Evolutionary conservation across 1,140 invertebrate genomes (phyloP).

Genomic region (Agrypnia vestita): DNA sequence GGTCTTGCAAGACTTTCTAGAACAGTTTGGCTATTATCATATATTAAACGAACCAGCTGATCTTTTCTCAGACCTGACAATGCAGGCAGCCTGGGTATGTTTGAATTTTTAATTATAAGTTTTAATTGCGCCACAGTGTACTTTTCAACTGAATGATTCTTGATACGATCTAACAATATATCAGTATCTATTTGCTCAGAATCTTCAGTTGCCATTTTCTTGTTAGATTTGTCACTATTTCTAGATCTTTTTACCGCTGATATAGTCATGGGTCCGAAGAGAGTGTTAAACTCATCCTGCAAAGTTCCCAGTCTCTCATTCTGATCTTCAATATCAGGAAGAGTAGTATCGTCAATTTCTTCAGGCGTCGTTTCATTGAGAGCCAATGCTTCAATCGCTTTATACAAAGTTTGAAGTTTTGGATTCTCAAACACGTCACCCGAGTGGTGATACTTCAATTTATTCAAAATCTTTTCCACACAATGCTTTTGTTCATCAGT

Average conservation of each 20-base stretch:
- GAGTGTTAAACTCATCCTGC: constrained; percentile 18
- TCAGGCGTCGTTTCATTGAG: constrained; percentile 40
- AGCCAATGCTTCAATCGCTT: constrained; percentile 56
- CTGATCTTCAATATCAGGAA: constrained; percentile 51
- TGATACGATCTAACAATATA: constrained; percentile 46
- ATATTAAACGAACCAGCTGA: constrained; percentile 45
- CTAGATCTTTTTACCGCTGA: constrained; percentile 50
- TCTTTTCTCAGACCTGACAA: constrained; percentile 56
- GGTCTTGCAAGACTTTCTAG: background rate
- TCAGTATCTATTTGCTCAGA: constrained; percentile 26
- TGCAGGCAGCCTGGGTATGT: constrained; percentile 33
- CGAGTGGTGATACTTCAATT: constrained; percentile 49
- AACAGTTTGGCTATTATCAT: constrained; percentile 47
- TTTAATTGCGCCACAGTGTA: constrained; percentile 55
- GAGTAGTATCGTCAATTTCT: constrained; percentile 45
- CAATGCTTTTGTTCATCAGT: constrained; percentile 51
- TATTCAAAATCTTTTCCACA: constrained; percentile 51
- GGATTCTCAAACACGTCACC: constrained; percentile 56
- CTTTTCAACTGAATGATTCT: constrained; percentile 34
- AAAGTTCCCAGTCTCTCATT: constrained; percentile 31
- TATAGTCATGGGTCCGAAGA: constrained; percentile 45
- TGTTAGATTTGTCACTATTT: constrained; percentile 2
- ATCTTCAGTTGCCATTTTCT: constrained; percentile 15
- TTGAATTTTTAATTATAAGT: constrained; percentile 50
- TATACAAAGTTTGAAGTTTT: constrained; percentile 53